These are phyloP conservation scores for Nudaria mundana DNA, from an alignment of 2,888 invertebrate species.

Conservation along the genomic window DNA sequence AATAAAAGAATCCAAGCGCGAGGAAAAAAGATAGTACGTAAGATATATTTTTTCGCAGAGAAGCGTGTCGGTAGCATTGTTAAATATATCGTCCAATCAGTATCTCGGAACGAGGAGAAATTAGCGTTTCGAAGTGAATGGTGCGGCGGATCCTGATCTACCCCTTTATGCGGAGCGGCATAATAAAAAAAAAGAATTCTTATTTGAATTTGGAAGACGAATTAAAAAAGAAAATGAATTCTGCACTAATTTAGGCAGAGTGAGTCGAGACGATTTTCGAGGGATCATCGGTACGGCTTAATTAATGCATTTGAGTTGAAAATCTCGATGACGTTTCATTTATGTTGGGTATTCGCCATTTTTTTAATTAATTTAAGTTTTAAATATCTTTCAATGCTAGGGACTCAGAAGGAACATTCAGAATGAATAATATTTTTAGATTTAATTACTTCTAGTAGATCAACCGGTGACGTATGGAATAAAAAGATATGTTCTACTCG, in stretches of 20 bases:
- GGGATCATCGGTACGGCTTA: conserved; percentile 65
- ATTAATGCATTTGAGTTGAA: conserved; percentile 71
- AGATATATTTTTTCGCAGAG: conserved; percentile 73
- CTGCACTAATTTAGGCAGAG: conserved; percentile 75
- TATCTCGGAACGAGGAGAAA: conserved; percentile 68
- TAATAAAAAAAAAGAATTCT: conserved; percentile 72
- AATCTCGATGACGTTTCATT: conserved; percentile 40
- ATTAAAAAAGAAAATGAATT: conserved; percentile 77
- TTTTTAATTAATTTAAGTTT: conserved; percentile 22
- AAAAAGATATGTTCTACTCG: too few relatives aligned
- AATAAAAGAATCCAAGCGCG: conserved; percentile 64
- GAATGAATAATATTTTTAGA: too few relatives aligned
- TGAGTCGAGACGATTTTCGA: conserved; percentile 67
- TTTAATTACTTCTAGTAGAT: too few relatives aligned
- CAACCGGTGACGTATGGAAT: too few relatives aligned
- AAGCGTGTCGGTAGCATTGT: conserved; percentile 74
- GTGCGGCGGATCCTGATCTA: conserved; percentile 64
- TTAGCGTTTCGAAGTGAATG: conserved; percentile 70
- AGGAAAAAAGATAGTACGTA: conserved; percentile 69
- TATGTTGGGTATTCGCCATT: conserved; percentile 22
- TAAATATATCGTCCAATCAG: conserved; percentile 81
- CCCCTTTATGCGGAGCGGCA: conserved; percentile 70
- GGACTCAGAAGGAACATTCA: too few relatives aligned
- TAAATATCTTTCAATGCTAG: conserved; percentile 14
- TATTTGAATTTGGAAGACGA: conserved; percentile 79